phyloP scores from a whole-genome alignment of 2,797 vertebrate species.

The Lophotriccus pileatus region DNA sequence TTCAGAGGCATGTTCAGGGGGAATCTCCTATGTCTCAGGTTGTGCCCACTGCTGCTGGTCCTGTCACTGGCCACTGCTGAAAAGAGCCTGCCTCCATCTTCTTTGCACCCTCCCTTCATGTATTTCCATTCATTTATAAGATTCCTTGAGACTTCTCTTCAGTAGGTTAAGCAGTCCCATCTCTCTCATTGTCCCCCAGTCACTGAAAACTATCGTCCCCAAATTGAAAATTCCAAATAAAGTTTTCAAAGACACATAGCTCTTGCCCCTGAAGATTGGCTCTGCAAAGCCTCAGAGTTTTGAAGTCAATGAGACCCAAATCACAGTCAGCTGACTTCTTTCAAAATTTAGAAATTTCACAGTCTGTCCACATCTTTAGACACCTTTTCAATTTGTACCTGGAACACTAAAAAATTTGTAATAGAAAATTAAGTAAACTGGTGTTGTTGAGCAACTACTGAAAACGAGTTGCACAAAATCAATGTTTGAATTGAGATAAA shows the following conservation, averaged over 20 bases:
- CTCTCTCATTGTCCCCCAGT: neutral
- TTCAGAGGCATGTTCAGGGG: neutral
- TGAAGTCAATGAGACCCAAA: neutral
- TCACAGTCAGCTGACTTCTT: neutral
- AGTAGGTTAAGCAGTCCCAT: neutral
- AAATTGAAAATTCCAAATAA: neutral
- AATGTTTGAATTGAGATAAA: neutral
- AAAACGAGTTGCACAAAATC: neutral
- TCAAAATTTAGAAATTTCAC: neutral
- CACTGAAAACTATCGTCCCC: neutral
- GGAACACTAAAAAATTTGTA: neutral
- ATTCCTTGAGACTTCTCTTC: neutral
- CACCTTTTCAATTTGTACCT: neutral
- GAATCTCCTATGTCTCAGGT: neutral
- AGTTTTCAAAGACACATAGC: neutral
- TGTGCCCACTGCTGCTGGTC: neutral
- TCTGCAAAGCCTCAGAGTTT: neutral
- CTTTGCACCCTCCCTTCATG: neutral
- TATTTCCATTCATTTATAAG: neutral
- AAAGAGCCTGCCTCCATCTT: neutral
- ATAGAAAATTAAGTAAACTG: neutral
- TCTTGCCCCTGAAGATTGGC: neutral
- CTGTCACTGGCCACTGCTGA: neutral
- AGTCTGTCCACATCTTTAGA: neutral
- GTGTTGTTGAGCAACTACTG: neutral